Evolutionary conservation across 2,888 invertebrate species (phyloP).

Genomic region (Lepidocyrtoides sp.): DNA sequence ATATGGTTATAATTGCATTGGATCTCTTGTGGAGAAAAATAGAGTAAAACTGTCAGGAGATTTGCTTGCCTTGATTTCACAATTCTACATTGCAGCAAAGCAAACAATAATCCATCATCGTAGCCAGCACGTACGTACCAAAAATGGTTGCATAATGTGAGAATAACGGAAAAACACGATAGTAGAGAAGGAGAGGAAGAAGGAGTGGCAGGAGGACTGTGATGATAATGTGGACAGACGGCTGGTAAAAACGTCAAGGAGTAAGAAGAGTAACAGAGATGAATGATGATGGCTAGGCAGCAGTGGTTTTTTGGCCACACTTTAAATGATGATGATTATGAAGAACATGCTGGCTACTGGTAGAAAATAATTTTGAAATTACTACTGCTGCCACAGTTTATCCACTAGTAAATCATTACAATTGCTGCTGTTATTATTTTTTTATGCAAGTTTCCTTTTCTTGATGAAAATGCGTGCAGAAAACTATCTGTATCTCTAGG

Average conservation of each 20-base stretch:
- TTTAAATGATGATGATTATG: not conserved
- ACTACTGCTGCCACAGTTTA: no score
- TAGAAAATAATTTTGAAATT: not conserved
- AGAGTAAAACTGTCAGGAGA: not conserved
- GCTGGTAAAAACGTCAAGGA: slow-evolving; percentile 55
- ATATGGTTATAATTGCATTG: no score
- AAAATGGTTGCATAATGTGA: not conserved
- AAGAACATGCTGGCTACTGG: not conserved
- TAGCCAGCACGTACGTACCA: not conserved
- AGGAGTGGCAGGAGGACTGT: not conserved
- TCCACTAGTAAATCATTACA: not conserved
- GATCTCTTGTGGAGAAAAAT: no score
- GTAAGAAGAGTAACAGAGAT: slow-evolving; percentile 1
- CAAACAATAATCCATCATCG: slow-evolving; percentile 14
- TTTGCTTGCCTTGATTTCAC: not conserved
- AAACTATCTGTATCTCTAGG: not conserved
- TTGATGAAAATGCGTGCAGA: no score
- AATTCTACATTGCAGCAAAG: not conserved
- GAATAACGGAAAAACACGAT: no score
- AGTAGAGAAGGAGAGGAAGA: not conserved
- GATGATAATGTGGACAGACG: slow-evolving; percentile 53
- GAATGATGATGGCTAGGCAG: slow-evolving; percentile 39
- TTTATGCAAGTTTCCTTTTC: not conserved
- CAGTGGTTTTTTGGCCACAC: slow-evolving; percentile 52
- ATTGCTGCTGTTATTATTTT: not conserved